Evolutionary conservation across 2,888 invertebrate species (phyloP), one percentile per base, ranked within the genome.

Genomic region (Eupeodes luniger): DNA sequence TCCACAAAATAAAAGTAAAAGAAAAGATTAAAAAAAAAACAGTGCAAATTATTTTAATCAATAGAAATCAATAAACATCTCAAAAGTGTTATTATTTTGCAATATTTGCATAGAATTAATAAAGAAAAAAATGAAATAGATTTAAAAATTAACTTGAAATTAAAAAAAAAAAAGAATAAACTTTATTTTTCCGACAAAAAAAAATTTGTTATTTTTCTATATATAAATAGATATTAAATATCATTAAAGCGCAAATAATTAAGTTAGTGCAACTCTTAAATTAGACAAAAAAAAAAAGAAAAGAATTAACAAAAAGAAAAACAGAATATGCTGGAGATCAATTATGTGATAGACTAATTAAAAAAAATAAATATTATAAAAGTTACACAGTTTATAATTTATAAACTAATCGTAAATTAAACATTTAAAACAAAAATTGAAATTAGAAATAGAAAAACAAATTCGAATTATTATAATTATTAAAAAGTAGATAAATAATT

Each of bases 291-390:
- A 10, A 75, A 16, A 78, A 75, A 10, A 75, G 12, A 40, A 40
- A 40, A 40, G 9, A 40, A 40, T 7, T 7, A 40, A 34, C 51
- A 75, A 16, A 78, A 10, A 61, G 16, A 47, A 34, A 83, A 49
- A 59, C 55, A 83, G 53, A 74, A 49, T 74, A 76, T 74, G 80
- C 79, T 86, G 74, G 64, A 76, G 79, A 87, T 87, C 83, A 84
- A 83, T 87, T 84, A 87, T 83, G 87, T 87, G 87, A 87, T 87
- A 87, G 86, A 77, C 51, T 61, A 61, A 75, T 78, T 76, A 76
- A 86, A 53, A 55, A 7, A 40, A 64, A 64, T 2, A 19, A 19
- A 47, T 19, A 55, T 57, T 57, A 40, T 75, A 69, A 78, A 27
- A 55, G 55, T 82, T 75, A 76, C 61, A 75, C 55, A 70, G 70